Evolutionary conservation across 2,113 vertebrate species (phyloP).

Genomic region (Illadopsis cleaveri): DNA sequence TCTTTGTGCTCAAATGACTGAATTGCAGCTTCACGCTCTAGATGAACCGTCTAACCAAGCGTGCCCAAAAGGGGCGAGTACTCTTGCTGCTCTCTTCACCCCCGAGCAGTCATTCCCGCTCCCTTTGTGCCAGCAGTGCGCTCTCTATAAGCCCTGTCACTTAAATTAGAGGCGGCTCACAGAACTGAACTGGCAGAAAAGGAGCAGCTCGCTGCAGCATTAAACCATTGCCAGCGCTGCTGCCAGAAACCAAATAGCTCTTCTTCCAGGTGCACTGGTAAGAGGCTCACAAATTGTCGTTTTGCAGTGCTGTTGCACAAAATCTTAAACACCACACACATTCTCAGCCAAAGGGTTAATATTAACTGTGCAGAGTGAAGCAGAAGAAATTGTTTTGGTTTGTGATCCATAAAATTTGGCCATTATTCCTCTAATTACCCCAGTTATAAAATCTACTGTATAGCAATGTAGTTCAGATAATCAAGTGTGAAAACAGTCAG

Average conservation of each 20-base stretch:
- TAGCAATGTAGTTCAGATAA: background rate
- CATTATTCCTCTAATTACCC: background rate
- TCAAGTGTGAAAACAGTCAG: background rate
- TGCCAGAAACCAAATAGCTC: background rate
- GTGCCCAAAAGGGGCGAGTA: background rate
- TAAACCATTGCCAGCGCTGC: background rate
- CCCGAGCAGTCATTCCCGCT: background rate
- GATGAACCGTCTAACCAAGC: background rate
- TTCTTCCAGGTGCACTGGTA: background rate
- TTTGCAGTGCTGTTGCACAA: rapidly evolving
- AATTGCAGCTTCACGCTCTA: background rate
- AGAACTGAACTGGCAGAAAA: background rate
- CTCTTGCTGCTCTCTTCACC: background rate
- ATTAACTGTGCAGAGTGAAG: background rate
- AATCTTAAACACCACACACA: background rate
- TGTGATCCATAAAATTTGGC: background rate
- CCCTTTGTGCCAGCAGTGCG: background rate
- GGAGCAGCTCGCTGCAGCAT: background rate
- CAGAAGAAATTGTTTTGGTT: background rate
- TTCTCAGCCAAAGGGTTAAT: background rate
- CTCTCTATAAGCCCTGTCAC: background rate
- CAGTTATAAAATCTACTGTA: background rate
- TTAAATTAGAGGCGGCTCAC: background rate
- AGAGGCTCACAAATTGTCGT: background rate
- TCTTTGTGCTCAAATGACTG: background rate